These are phyloP conservation scores for Ondatra zibethicus DNA, from an alignment of 2,113 vertebrate species.

Conservation along the genomic window DNA sequence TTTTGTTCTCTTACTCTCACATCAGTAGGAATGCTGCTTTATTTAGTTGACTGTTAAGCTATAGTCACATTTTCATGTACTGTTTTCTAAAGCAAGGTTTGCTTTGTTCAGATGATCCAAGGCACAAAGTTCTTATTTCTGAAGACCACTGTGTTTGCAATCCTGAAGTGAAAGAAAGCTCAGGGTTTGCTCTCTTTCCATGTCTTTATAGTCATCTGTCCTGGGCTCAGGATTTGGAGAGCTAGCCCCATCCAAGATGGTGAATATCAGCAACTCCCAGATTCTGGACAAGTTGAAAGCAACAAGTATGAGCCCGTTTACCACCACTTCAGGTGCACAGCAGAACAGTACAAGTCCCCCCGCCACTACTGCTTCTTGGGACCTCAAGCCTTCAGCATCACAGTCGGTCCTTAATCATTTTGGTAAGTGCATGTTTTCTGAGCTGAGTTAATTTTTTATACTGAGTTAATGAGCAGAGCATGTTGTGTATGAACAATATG, in stretches of 20 bases:
- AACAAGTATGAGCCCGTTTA: constrained; percentile 89
- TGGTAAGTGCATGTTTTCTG: constrained; percentile 89
- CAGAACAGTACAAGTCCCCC: constrained; percentile 82
- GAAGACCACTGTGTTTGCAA: constrained; percentile 39
- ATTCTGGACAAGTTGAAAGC: constrained; percentile 91
- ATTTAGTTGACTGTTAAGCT: not conserved
- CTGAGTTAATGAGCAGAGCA: not conserved
- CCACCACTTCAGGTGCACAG: constrained; percentile 84
- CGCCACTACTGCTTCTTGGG: constrained; percentile 85
- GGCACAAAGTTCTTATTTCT: not conserved
- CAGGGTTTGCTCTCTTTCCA: constrained; percentile 41
- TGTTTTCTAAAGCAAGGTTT: not conserved
- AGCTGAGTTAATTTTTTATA: not conserved
- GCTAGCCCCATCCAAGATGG: constrained; percentile 89
- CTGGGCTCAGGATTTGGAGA: constrained; percentile 94
- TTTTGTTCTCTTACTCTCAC: not conserved
- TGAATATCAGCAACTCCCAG: constrained; percentile 88
- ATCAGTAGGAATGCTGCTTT: constrained; percentile 7
- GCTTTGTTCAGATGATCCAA: not conserved
- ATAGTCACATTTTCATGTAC: not conserved
- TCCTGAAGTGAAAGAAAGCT: not conserved
- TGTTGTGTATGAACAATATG: constrained; percentile 6
- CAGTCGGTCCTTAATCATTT: constrained; percentile 90
- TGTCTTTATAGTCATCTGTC: constrained; percentile 89
- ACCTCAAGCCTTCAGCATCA: constrained; percentile 87